phyloP scores from a whole-genome alignment of 2,888 invertebrate genomes.

The Amblyteles armatorius region DNA sequence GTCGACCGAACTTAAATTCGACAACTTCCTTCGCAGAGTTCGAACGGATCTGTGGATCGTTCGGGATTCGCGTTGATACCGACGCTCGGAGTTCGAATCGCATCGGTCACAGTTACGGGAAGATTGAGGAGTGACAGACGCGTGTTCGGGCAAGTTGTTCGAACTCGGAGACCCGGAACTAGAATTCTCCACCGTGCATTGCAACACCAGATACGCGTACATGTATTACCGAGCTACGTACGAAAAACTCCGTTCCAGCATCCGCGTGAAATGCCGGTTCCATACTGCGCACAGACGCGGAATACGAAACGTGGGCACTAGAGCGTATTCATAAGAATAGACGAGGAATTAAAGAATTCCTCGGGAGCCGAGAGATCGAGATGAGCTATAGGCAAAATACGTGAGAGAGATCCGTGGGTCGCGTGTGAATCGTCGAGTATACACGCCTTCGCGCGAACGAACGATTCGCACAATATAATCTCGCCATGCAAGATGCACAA shows the following conservation, averaged over 20 bases:
- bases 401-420: constrained; percentile 73
- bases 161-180: constrained; percentile 3
- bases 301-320: constrained; percentile 58
- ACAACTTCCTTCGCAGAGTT: too few relatives aligned
- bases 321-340: constrained; percentile 50
- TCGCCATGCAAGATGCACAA: constrained; percentile 60
- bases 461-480: constrained; percentile 66
- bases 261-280: constrained; percentile 58
- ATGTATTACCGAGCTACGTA: constrained; percentile 14
- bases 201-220: constrained; percentile 31
- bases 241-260: constrained; percentile 47
- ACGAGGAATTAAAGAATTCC: constrained; percentile 59
- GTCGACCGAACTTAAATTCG: neutral
- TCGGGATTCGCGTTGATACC: neutral
- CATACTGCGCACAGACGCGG: constrained; percentile 16
- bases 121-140: constrained; percentile 4
- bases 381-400: constrained; percentile 58
- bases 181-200: neutral
- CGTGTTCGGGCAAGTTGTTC: neutral
- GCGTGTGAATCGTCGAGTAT: constrained; percentile 80
- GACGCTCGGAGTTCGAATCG: neutral
- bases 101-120: neutral
- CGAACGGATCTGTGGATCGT: too few relatives aligned
- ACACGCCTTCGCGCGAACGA: constrained; percentile 73
- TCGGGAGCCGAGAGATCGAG: constrained; percentile 59